These are phyloP conservation scores for Diplolepis rosae DNA, from an alignment of 2,888 invertebrate genomes.

Conservation along the genomic window DNA sequence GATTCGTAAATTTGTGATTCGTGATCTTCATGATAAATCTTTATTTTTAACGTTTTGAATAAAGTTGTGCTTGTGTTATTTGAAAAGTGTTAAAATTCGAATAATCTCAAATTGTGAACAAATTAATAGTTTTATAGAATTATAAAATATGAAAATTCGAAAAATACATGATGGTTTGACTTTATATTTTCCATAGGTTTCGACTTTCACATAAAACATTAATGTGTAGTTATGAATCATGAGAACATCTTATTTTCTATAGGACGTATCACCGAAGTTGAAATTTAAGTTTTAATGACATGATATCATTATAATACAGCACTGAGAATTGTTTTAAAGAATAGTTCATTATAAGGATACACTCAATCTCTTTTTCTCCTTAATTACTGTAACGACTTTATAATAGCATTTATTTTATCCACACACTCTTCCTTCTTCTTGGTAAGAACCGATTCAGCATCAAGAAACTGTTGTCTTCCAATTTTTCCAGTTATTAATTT, in stretches of 20 bases:
- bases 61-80: background rate
- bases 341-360: background rate
- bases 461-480: slow-evolving; percentile 77
- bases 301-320: background rate
- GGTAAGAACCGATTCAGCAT: slow-evolving; percentile 75
- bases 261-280: background rate
- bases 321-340: slow-evolving; percentile 19
- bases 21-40: background rate
- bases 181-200: too few relatives aligned
- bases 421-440: slow-evolving; percentile 78
- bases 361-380: background rate
- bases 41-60: background rate
- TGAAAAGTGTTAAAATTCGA: background rate
- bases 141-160: background rate
- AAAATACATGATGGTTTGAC: too few relatives aligned
- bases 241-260: background rate
- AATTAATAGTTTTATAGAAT: background rate
- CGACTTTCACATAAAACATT: slow-evolving; percentile 18
- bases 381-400: slow-evolving; percentile 72
- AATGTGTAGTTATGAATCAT: background rate
- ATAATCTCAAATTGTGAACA: background rate
- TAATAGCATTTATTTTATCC: slow-evolving; percentile 75
- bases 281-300: background rate
- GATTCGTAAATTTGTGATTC: background rate
- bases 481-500: slow-evolving; percentile 79